These are phyloP conservation scores for Neostethus bicornis DNA, from an alignment of 2,797 vertebrate species.

Conservation along the genomic window DNA sequence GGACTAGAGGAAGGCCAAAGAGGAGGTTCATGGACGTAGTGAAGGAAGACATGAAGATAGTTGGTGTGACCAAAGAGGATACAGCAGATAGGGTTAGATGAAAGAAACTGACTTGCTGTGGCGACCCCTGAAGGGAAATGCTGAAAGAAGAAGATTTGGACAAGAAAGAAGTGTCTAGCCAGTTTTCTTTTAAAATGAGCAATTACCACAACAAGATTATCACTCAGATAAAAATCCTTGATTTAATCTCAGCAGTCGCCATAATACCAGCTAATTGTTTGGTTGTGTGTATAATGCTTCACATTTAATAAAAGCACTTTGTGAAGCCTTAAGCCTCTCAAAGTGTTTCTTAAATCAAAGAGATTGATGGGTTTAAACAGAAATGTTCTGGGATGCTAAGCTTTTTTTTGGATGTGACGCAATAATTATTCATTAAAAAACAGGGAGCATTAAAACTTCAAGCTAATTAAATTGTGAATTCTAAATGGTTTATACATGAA, in stretches of 20 bases:
- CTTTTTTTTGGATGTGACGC: no score
- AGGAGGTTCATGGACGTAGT: no score
- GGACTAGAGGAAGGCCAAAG: no score
- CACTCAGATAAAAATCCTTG: conserved; percentile 4
- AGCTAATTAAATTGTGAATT: background rate
- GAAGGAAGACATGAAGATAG: no score
- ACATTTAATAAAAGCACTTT: conserved; percentile 10
- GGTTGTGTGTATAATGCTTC: conserved; percentile 5
- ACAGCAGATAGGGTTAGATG: no score
- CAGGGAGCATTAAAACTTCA: background rate
- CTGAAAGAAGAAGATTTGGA: conserved; percentile 3
- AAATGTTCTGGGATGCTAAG: background rate
- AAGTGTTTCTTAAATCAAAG: background rate
- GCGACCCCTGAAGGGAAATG: no score
- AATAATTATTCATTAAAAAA: no score
- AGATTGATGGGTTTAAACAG: background rate
- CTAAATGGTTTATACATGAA: background rate
- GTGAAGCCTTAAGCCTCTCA: no score
- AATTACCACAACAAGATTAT: conserved; percentile 12
- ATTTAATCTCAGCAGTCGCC: conserved; percentile 25
- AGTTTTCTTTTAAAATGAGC: conserved; percentile 11
- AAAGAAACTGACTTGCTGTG: no score
- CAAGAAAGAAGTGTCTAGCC: conserved; percentile 2
- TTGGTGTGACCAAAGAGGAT: no score
- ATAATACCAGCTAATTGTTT: conserved; percentile 22